Evolutionary conservation across 2,797 vertebrate species (phyloP).

Genomic region (Coregonus suidteri): DNA sequence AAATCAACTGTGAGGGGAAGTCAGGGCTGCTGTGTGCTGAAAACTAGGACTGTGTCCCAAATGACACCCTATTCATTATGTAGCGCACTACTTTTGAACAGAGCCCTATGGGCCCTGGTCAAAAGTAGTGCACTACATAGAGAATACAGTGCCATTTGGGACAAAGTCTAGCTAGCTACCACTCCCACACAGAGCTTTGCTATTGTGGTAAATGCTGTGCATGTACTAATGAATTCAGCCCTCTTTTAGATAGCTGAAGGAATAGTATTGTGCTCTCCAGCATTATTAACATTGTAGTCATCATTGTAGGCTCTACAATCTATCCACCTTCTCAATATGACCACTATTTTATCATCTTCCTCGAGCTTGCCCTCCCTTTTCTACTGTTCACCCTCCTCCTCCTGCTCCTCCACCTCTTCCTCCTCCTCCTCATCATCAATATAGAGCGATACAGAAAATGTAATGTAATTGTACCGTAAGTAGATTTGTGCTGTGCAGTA

Average conservation of each 20-base stretch:
- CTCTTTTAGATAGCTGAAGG: background rate
- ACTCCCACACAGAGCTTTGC: background rate
- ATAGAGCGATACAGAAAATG: background rate
- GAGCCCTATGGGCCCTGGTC: too few relatives aligned
- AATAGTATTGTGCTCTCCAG: background rate
- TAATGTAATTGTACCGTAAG: conserved; percentile 13
- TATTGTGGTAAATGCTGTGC: background rate
- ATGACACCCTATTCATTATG: background rate
- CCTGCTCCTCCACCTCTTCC: background rate
- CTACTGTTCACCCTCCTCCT: too few relatives aligned
- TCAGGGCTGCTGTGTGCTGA: background rate
- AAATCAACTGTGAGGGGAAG: background rate
- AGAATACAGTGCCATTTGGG: too few relatives aligned
- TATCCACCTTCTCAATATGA: too few relatives aligned
- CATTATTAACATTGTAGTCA: background rate
- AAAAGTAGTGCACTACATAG: too few relatives aligned
- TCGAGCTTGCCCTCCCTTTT: background rate
- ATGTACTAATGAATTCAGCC: background rate
- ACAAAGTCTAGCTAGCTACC: background rate
- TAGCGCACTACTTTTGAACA: background rate
- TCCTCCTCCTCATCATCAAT: background rate
- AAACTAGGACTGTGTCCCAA: background rate
- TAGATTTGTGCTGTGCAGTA: conserved; percentile 44
- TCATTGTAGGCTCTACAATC: background rate
- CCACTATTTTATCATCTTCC: background rate